Percentiles rank a stretch among this genome's conserved stretches.
Conservation (phyloP, 2,888 invertebrate genomes). For the Baronia brevicornis region DNA sequence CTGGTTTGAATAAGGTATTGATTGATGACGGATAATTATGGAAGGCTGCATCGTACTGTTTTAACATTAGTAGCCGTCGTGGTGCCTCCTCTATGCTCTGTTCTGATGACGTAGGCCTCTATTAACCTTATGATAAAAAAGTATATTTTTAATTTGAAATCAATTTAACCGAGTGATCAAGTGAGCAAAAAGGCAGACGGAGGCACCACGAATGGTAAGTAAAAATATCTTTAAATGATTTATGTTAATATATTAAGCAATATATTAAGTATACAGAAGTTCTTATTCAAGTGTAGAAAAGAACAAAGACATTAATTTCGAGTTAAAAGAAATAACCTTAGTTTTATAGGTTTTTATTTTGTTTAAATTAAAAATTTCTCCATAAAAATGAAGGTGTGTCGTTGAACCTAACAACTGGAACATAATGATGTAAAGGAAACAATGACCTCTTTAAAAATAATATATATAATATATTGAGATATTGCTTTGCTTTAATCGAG, state of each 20-base stretch:
- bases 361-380: too few species aligned
- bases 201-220: conserved; percentile 69
- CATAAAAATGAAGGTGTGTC: too few species aligned
- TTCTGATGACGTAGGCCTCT: conserved; percentile 67
- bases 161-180: conserved; percentile 23
- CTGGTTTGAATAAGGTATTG: conserved; percentile 37
- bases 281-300: too few species aligned
- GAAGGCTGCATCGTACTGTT: conserved; percentile 43
- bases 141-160: conserved; percentile 14
- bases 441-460: too few species aligned
- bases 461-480: too few species aligned
- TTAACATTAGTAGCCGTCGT: conserved; percentile 53
- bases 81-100: conserved; percentile 72
- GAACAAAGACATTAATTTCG: too few species aligned
- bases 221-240: conserved; percentile 22
- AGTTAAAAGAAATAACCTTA: too few species aligned
- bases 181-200: conserved; percentile 43
- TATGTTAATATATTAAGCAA: neutral
- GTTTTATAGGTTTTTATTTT: too few species aligned
- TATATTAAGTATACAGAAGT: neutral
- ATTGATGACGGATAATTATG: conserved; percentile 72
- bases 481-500: too few species aligned
- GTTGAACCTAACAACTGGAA: too few species aligned
- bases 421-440: too few species aligned
- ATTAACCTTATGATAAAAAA: conserved; percentile 17